Base-by-base conservation (phyloP, 1,140 invertebrate species). In the Psix sp. region DNA sequence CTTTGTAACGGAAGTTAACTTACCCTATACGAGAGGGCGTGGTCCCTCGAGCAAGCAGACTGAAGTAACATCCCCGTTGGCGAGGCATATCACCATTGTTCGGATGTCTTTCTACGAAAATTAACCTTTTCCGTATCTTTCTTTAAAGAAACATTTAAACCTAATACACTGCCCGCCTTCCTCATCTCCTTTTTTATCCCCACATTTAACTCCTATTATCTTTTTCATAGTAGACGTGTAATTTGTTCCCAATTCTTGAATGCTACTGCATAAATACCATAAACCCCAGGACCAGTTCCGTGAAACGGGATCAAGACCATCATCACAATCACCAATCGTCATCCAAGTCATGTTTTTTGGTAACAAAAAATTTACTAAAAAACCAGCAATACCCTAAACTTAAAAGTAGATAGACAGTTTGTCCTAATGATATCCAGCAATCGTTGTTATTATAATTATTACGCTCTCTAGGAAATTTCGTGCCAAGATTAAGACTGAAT, bases 1-100 rank as follows among this genome's bases (percentile, higher is more conserved):
- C 56, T 48, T 56, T 38, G 31, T 29, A 62, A 62, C 77, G 77
- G 76, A 81, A 81, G 73, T 76, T 35, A 10, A 68, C 48, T 48
- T 71, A 71, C 66, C 74, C 72, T 75, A 74, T 67, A 72, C 70
- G 52, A 49, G 68, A 79, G 79, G 77, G 79, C 76, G 74, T 78
- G 76, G 77, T 74, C 70, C 62, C 57, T 52, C 57, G 49, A 11
- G 21, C 67, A 51, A 57, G 48, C 42, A 68, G 65, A 16, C 14
- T 33, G 3, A 14, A 49, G 56, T 42, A 67, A 54, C 16, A 52
- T 46, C 56, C 42, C 57, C 11, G 17, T 35, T 16, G 68, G 42
- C 48, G 40, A 48, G 57, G 56, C 46, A 72, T 59, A 72, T 65
- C 46, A 51, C 46, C 20, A 65, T 73, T 73, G 68, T 72, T 52